Evolutionary conservation across 2,797 vertebrate species (phyloP), one percentile per base, ranked within the genome.

Genomic region (Gymnoscopelus microlampas): DNA sequence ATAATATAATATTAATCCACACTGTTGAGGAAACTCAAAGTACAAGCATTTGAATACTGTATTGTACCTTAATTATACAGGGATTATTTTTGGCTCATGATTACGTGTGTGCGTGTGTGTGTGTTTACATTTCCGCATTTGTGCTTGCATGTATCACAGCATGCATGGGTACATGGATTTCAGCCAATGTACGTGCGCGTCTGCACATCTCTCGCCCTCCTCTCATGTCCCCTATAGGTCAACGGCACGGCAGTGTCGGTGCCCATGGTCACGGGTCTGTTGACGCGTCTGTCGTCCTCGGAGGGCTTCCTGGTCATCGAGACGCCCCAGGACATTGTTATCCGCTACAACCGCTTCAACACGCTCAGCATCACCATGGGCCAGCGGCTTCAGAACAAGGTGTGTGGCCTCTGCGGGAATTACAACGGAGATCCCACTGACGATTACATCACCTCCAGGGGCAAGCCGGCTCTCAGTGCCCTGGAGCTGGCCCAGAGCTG

Each of bases 231-330:
- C 57, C 8, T 5, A 32, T 24, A 99, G 98, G 98, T 99, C 66
- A 99, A 99, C 0, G 97, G 97, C 9, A 98, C 97, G 1, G 95
- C 94, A 0, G 97, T 99, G 54, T 97, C 94, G 0, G 93, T 99
- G 23, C 98, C 98, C 0, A 98, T 98, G 0, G 84, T 98, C 71
- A 99, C 97, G 0, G 98, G 97, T 3, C 89, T 98, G 71, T 96
- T 96, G 83, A 98, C 98, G 0, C 96, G 96, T 68, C 95, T 99
- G 86, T 96, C 97, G 86, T 96, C 94, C 66, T 95, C 95, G 0
- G 98, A 99, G 78, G 98, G 98, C 6, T 99, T 99, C 86, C 91
- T 98, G 59, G 95, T 98, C 70, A 99, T 99, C 0, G 97, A 99
- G 88, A 98, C 97, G 0, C 93, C 95, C n/a, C 97, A 96, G 0